phyloP scores from a whole-genome alignment of 2,113 vertebrate genomes.

The Nyctereutes procyonoides region DNA sequence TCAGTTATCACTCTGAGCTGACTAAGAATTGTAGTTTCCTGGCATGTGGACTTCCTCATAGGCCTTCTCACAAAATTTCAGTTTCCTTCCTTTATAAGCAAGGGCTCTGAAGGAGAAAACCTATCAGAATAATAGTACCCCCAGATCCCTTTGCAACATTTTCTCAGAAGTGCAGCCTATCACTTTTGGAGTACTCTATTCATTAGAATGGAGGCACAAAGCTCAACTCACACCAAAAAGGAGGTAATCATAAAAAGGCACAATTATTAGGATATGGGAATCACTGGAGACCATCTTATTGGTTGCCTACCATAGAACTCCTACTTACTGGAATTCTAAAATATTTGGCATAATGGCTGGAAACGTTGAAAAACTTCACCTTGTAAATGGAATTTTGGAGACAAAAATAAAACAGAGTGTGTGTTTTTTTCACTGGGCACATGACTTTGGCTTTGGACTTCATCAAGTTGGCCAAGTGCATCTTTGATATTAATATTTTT shows the following conservation, averaged over 20 bases:
- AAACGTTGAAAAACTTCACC: background rate
- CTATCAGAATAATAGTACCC: background rate
- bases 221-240: background rate
- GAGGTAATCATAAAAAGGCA: background rate
- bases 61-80: background rate
- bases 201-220: background rate
- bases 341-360: background rate
- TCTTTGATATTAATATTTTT: background rate
- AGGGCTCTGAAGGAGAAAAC: background rate
- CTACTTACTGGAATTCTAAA: background rate
- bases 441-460: background rate
- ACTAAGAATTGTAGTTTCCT: background rate
- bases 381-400: background rate
- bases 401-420: background rate
- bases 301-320: background rate
- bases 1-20: background rate
- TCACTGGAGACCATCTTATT: background rate
- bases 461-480: background rate
- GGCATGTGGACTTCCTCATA: background rate
- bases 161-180: background rate
- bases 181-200: background rate
- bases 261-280: background rate
- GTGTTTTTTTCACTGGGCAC: background rate
- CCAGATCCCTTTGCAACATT: background rate
- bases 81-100: background rate